Percentiles rank a stretch among this genome's conserved stretches.
phyloP scores from a whole-genome alignment of 2,888 invertebrate species.

The Apoderus coryli region DNA sequence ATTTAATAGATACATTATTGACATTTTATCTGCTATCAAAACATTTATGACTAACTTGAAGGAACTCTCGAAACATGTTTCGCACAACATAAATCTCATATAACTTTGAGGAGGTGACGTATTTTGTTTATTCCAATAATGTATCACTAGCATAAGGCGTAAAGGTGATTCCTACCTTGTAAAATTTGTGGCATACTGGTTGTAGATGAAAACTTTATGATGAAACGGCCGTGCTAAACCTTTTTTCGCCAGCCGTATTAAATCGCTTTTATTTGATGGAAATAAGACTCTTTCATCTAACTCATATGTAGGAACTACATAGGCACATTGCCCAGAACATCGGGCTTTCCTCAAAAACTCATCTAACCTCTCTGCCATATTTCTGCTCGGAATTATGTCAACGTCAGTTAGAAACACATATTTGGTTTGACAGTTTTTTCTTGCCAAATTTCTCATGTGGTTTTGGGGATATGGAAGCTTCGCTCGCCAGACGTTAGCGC shows the following conservation, averaged over 20 bases:
- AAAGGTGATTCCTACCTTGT: conserved; percentile 43
- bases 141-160: too few relatives aligned
- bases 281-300: conserved; percentile 64
- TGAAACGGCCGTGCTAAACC: conserved; percentile 80
- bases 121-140: too few relatives aligned
- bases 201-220: conserved; percentile 81
- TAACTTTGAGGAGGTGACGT: too few relatives aligned
- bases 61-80: too few relatives aligned
- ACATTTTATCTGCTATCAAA: too few relatives aligned
- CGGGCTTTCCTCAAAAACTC: conserved; percentile 40
- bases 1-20: neutral
- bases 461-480: conserved; percentile 79
- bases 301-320: conserved; percentile 83
- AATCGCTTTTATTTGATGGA: conserved; percentile 66
- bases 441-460: conserved; percentile 71
- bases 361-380: conserved; percentile 58
- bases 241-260: conserved; percentile 59
- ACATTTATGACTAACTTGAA: too few relatives aligned
- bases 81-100: too few relatives aligned
- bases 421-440: conserved; percentile 68
- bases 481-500: conserved; percentile 43
- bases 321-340: conserved; percentile 56
- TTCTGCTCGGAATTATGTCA: conserved; percentile 67
- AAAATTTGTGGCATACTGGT: conserved; percentile 85
- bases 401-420: conserved; percentile 78